A percentile compares a stretch with the other conserved stretches of the same genome.
Evolutionary conservation across 2,888 invertebrate genomes (phyloP).

Genomic region (Morpho achilles): DNA sequence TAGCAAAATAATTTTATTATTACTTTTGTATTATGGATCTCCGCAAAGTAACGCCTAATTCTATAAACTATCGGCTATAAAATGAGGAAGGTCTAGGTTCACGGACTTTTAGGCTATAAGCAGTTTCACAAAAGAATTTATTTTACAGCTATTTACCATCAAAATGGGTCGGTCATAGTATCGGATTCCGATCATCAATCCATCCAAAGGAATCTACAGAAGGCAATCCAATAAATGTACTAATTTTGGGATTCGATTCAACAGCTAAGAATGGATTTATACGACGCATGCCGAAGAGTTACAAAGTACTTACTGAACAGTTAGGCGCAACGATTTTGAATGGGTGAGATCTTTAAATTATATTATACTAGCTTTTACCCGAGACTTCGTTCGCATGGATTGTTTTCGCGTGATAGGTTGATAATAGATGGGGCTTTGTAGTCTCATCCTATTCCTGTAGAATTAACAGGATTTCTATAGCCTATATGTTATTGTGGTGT

Average conservation of each 20-base stretch:
- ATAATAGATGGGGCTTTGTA: no score
- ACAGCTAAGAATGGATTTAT: constrained; percentile 90
- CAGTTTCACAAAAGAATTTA: no score
- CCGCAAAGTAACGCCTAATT: no score
- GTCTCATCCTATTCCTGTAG: no score
- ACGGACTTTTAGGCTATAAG: background rate
- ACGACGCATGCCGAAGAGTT: constrained; percentile 87
- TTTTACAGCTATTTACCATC: constrained; percentile 30
- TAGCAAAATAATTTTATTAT: no score
- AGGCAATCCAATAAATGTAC: constrained; percentile 30
- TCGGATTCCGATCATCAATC: constrained; percentile 33
- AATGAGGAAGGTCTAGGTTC: no score
- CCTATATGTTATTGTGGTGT: no score
- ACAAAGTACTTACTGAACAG: constrained; percentile 82
- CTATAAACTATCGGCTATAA: no score
- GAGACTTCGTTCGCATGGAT: no score
- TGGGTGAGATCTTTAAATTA: constrained; percentile 65
- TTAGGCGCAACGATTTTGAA: constrained; percentile 82
- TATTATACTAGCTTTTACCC: background rate
- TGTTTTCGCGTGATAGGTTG: no score
- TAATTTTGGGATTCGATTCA: constrained; percentile 88
- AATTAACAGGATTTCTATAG: no score
- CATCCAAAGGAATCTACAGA: constrained; percentile 24
- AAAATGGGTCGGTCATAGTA: constrained; percentile 34
- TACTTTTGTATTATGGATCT: no score